These are phyloP conservation scores for Hydrochoerus hydrochaeris DNA, from an alignment of 2,113 vertebrate genomes.

Conservation along the genomic window DNA sequence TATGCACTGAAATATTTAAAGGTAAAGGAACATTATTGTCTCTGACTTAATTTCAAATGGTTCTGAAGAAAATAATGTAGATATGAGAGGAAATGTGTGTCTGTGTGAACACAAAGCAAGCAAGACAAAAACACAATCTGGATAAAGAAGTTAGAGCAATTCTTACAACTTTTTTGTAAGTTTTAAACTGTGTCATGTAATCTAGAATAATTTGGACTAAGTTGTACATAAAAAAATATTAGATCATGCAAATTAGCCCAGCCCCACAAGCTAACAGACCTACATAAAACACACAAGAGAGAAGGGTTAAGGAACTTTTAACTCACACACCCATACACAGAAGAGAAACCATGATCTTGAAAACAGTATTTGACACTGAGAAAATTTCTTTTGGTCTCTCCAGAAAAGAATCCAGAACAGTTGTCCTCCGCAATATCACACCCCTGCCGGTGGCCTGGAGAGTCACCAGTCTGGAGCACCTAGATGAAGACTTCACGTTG, in stretches of 20 bases:
- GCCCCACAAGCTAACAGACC: neutral
- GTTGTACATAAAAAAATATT: neutral
- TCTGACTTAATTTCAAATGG: neutral
- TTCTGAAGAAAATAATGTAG: neutral
- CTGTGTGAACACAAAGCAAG: neutral
- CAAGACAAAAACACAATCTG: neutral
- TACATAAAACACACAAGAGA: neutral
- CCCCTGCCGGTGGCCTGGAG: constrained; percentile 90
- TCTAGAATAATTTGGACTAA: neutral
- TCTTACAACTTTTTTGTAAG: neutral
- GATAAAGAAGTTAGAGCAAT: neutral
- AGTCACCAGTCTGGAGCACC: constrained; percentile 89
- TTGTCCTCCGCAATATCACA: constrained; percentile 88
- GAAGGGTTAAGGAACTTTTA: neutral
- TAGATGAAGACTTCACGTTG: constrained; percentile 89
- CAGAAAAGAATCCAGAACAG: constrained; percentile 86
- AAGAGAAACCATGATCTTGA: neutral
- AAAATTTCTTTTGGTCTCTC: constrained; percentile 7
- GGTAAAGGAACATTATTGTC: neutral
- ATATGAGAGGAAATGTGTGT: neutral
- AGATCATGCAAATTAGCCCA: neutral
- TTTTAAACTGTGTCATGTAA: neutral
- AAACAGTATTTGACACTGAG: neutral
- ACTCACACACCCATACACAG: neutral
- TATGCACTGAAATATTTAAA: neutral